phyloP scores from a whole-genome alignment of 2,888 invertebrate genomes.

The Sminthurinus aureus region DNA sequence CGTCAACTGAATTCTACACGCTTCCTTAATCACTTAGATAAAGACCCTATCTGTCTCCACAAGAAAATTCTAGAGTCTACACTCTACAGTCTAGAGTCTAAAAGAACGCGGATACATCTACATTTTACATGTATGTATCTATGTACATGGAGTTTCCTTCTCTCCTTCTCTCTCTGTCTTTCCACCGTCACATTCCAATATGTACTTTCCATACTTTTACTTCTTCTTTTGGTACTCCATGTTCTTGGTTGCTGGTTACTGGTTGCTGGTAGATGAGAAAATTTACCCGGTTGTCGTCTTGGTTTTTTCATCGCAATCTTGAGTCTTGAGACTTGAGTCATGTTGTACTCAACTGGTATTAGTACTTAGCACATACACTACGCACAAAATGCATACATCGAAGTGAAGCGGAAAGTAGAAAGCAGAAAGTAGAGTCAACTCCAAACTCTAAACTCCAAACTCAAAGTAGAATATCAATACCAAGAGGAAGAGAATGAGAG shows the following conservation, averaged over 20 bases:
- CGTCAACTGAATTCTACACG: slow-evolving; percentile 55
- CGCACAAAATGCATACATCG: too few species aligned
- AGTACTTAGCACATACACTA: too few species aligned
- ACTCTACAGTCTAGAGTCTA: slow-evolving; percentile 4
- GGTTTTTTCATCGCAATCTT: neutral
- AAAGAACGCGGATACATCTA: too few species aligned
- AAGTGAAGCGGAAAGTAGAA: too few species aligned
- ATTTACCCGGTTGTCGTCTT: neutral
- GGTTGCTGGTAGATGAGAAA: neutral
- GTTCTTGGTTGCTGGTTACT: neutral
- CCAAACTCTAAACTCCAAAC: too few species aligned
- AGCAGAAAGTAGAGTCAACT: too few species aligned
- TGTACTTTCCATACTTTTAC: neutral
- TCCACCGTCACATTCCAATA: neutral
- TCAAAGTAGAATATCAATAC: neutral
- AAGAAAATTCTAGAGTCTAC: slow-evolving; percentile 27
- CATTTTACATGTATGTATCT: too few species aligned
- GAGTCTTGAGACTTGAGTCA: neutral
- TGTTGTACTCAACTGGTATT: neutral
- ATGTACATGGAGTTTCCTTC: too few species aligned
- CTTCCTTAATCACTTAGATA: slow-evolving; percentile 58
- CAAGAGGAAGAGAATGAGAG: neutral
- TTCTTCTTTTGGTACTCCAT: neutral
- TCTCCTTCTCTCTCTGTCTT: neutral
- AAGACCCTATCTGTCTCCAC: slow-evolving; percentile 49